Evolutionary conservation across 2,113 vertebrate genomes (phyloP).

Genomic region (Coptodon bakossiorum): DNA sequence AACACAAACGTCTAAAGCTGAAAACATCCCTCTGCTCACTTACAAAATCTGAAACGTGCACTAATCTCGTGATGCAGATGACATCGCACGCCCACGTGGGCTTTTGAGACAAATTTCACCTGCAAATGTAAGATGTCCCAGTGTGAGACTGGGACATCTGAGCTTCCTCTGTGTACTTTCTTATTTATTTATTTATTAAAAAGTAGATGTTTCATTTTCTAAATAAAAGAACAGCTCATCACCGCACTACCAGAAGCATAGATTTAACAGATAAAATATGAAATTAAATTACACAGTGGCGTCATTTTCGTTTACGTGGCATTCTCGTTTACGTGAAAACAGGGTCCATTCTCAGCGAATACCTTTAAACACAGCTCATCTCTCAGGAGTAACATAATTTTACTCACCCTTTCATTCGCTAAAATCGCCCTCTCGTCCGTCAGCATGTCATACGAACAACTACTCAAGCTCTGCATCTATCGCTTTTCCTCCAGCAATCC

Average conservation of each 20-base stretch:
- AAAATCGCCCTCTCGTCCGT: fast-evolving
- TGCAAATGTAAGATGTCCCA: neutral
- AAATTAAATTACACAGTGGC: neutral
- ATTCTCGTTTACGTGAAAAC: neutral
- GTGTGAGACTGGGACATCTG: neutral
- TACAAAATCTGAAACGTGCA: neutral
- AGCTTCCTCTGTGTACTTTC: neutral
- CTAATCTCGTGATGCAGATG: neutral
- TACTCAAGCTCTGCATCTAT: neutral
- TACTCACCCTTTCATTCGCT: fast-evolving
- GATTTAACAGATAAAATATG: neutral
- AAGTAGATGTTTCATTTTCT: neutral
- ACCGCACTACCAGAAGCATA: neutral
- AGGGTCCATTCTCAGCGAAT: neutral
- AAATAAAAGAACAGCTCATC: neutral
- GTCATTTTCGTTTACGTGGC: neutral
- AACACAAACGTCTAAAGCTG: neutral
- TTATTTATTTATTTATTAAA: neutral
- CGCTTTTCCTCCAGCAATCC: too few species aligned
- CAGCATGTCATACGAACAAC: neutral
- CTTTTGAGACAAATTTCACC: neutral
- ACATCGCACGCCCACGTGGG: neutral
- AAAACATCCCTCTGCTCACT: neutral
- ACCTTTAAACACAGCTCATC: neutral
- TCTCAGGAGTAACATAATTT: neutral